Evolutionary conservation across 2,113 vertebrate species (phyloP).

Genomic region (Mandrillus leucophaeus): DNA sequence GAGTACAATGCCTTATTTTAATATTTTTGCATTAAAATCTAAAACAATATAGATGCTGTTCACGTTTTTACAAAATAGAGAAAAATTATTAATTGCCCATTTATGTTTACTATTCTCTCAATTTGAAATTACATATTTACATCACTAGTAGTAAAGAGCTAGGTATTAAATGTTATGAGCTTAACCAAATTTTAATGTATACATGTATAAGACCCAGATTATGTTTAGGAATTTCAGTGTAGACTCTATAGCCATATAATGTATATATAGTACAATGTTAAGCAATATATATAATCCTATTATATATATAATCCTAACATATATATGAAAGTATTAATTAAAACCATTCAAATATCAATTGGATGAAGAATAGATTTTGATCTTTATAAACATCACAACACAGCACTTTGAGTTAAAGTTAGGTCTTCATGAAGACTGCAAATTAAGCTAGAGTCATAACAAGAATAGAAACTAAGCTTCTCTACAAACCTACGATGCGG

Average conservation of each 20-base stretch:
- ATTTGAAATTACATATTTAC: background rate
- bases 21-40: background rate
- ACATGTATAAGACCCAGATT: background rate
- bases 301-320: too few relatives aligned
- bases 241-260: background rate
- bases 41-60: background rate
- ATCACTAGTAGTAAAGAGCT: background rate
- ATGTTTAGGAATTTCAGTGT: background rate
- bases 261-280: background rate
- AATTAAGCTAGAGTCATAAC: background rate
- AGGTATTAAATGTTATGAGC: background rate
- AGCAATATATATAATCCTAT: background rate
- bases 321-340: background rate
- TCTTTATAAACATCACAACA: background rate
- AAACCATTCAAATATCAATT: background rate
- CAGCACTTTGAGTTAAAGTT: background rate
- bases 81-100: background rate
- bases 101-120: background rate
- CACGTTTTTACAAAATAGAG: background rate
- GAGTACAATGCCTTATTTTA: background rate
- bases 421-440: background rate
- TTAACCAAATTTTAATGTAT: background rate
- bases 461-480: background rate
- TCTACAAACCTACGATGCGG: background rate
- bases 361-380: background rate